Conservation (phyloP, 1,140 invertebrate species). For the Coenobita brevimanus region DNA sequence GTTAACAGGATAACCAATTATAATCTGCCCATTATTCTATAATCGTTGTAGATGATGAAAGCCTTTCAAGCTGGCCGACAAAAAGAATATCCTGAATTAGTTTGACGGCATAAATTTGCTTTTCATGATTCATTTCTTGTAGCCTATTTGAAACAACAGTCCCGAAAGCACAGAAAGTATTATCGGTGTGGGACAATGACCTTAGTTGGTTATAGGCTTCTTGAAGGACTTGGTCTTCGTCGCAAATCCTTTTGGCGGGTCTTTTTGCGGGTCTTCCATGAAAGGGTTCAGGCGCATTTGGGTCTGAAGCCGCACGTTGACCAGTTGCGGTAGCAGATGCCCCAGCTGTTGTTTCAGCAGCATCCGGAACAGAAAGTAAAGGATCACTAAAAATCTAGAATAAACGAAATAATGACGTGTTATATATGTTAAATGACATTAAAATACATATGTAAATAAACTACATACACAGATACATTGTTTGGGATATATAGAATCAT, state of each 20-base stretch:
- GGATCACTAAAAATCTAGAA: slow-evolving; percentile 35
- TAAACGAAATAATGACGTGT: slow-evolving; percentile 24
- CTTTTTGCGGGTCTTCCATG: slow-evolving; percentile 16
- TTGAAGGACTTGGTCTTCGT: slow-evolving; percentile 12
- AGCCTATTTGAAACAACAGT: slow-evolving; percentile 22
- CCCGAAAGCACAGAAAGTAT: slow-evolving; percentile 14
- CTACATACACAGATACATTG: too few species aligned
- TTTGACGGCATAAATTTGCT: slow-evolving; percentile 12
- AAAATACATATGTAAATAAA: too few species aligned
- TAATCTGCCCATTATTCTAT: too few species aligned
- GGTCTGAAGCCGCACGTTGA: slow-evolving; percentile 26
- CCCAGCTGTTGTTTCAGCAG: neutral
- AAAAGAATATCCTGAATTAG: slow-evolving; percentile 1
- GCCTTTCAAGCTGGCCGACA: slow-evolving; percentile 3
- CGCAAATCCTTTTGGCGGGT: neutral
- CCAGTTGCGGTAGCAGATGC: slow-evolving; percentile 18
- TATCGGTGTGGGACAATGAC: slow-evolving; percentile 4
- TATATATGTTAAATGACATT: too few species aligned
- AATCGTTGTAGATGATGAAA: slow-evolving; percentile 24
- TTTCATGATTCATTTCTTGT: slow-evolving; percentile 9
- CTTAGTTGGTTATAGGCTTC: slow-evolving; percentile 12
- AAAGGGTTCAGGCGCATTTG: slow-evolving; percentile 12
- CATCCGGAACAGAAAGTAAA: too few species aligned
- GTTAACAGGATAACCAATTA: too few species aligned
- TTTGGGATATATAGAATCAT: too few species aligned